These are phyloP conservation scores for Thamnaconus septentrionalis DNA, from an alignment of 2,113 vertebrate genomes.

Conservation along the genomic window DNA sequence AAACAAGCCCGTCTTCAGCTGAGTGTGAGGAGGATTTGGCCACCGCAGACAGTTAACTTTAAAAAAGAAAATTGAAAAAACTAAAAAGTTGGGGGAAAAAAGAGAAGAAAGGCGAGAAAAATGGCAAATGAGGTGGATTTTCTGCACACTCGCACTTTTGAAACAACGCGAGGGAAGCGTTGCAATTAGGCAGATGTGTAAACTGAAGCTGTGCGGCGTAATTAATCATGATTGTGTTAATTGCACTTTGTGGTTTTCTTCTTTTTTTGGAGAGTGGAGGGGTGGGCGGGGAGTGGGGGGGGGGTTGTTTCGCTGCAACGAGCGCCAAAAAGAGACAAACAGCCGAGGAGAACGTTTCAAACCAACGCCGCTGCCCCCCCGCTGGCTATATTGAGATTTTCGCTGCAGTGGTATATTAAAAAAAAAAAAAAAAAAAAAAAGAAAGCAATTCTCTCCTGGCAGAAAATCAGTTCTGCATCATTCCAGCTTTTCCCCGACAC, in stretches of 20 bases:
- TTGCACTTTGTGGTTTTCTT: constrained; percentile 66
- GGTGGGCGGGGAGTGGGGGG: no score
- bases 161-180: constrained; percentile 45
- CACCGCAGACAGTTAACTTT: no score
- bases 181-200: constrained; percentile 74
- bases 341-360: constrained; percentile 34
- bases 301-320: constrained; percentile 34
- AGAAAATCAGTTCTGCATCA: constrained; percentile 59
- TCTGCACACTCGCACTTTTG: constrained; percentile 35
- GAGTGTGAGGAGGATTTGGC: no score
- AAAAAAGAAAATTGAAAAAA: no score
- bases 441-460: constrained; percentile 53
- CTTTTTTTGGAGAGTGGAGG: no score
- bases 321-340: constrained; percentile 45
- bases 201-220: constrained; percentile 47
- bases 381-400: constrained; percentile 50
- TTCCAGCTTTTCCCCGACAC: constrained; percentile 42
- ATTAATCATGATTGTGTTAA: constrained; percentile 75
- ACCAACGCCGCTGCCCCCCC: constrained; percentile 36
- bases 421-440: constrained; percentile 55
- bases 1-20: no score
- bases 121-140: constrained; percentile 8
- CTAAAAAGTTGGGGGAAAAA: no score
- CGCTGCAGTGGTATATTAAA: constrained; percentile 71
- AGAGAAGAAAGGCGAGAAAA: no score